Conservation (phyloP, 2,113 vertebrate species). For the Bubo bubo region DNA sequence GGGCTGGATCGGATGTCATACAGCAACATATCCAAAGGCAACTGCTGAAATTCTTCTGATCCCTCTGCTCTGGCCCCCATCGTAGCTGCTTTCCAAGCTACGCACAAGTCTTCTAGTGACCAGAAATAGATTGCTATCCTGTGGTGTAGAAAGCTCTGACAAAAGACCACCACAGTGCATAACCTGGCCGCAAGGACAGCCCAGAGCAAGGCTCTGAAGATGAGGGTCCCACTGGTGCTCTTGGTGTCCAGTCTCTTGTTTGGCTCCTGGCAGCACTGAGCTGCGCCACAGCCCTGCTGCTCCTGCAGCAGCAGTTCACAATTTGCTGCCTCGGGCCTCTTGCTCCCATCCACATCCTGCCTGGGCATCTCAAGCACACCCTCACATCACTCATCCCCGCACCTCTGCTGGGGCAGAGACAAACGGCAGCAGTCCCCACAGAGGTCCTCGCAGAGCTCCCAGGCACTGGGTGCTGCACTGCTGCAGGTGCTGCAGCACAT, state of each 20-base stretch:
- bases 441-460: background rate
- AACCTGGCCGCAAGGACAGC: fast-evolving
- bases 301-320: background rate
- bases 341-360: background rate
- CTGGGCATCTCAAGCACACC: background rate
- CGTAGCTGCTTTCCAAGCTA: background rate
- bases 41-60: background rate
- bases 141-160: background rate
- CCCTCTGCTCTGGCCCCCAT: background rate
- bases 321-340: background rate
- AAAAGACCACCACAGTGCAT: background rate
- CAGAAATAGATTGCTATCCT: background rate
- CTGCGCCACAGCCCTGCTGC: background rate
- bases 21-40: background rate
- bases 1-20: background rate
- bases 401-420: background rate
- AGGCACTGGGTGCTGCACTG: fast-evolving
- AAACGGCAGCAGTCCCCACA: background rate
- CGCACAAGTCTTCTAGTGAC: background rate
- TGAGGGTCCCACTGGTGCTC: background rate
- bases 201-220: background rate
- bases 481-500: background rate
- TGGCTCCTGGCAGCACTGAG: background rate
- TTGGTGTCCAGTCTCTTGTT: background rate
- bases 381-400: fast-evolving